Evolutionary conservation across 2,113 vertebrate genomes (phyloP).

Genomic region (Sinocyclocheilus maitianheensis): DNA sequence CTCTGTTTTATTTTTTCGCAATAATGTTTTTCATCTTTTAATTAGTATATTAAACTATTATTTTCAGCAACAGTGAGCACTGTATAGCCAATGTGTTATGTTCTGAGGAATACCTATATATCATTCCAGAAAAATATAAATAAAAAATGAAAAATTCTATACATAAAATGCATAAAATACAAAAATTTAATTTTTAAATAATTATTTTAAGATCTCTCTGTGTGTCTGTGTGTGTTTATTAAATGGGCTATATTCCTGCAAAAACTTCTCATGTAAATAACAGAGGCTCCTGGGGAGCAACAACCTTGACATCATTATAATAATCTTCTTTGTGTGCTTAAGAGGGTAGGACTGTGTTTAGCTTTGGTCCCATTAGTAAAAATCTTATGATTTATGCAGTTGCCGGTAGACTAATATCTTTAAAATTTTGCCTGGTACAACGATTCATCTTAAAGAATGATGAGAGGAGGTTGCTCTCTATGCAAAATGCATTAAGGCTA

Average conservation of each 20-base stretch:
- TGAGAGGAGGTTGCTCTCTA: slow-evolving; percentile 93
- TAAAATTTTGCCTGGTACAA: slow-evolving; percentile 85
- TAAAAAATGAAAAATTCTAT: not conserved
- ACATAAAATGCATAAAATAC: not conserved
- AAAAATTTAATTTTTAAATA: not conserved
- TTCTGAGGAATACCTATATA: not conserved
- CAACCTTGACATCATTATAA: slow-evolving; percentile 58
- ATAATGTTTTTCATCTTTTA: not conserved
- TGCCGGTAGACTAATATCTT: slow-evolving; percentile 88
- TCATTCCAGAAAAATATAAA: not conserved
- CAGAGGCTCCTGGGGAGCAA: slow-evolving; percentile 46
- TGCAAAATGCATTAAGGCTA: slow-evolving; percentile 97
- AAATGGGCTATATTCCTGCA: slow-evolving; percentile 28
- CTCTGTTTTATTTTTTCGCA: not conserved
- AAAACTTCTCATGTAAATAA: slow-evolving; percentile 57
- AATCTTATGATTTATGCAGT: slow-evolving; percentile 94
- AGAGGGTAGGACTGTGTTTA: slow-evolving; percentile 80
- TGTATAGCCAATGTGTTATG: not conserved
- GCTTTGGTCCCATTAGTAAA: slow-evolving; percentile 87
- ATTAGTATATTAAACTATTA: not conserved
- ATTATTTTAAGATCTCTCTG: not conserved
- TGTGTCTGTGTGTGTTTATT: not conserved
- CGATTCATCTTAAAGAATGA: slow-evolving; percentile 97
- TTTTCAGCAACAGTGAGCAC: not conserved
- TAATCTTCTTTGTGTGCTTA: slow-evolving; percentile 62